A percentile compares a stretch with the other conserved stretches of the same genome.
Evolutionary conservation across 2,797 vertebrate genomes (phyloP).

Genomic region (Anas acuta): DNA sequence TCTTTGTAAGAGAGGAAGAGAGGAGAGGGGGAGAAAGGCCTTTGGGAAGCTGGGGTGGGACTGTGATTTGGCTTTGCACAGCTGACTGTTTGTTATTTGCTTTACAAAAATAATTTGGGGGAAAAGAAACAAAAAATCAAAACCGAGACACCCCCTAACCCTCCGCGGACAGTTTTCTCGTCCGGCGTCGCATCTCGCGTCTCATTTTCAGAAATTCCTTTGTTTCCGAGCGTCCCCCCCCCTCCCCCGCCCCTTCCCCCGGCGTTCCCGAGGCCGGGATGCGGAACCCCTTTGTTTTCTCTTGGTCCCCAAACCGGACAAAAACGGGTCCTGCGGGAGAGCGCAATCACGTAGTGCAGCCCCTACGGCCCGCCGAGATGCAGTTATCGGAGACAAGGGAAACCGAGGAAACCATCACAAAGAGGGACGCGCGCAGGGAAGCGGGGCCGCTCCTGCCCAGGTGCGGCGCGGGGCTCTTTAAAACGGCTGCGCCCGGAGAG

Average conservation of each 20-base stretch:
- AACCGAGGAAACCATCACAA: neutral
- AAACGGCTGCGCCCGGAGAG: neutral
- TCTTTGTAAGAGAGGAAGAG: neutral
- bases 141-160: no score
- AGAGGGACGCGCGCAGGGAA: no score
- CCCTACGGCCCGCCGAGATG: fast-evolving
- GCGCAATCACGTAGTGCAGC: fast-evolving
- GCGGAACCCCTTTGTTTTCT: neutral
- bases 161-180: neutral
- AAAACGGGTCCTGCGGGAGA: fast-evolving
- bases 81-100: neutral
- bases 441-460: neutral
- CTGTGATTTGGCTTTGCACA: neutral
- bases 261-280: neutral
- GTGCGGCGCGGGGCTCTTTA: neutral
- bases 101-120: neutral
- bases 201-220: conserved; percentile 47
- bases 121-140: neutral
- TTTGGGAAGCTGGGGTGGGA: no score
- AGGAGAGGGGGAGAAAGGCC: neutral
- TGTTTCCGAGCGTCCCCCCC: conserved; percentile 2
- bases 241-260: neutral
- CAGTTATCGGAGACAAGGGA: neutral
- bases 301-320: neutral
- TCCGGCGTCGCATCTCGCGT: neutral